These are phyloP conservation scores for Pachypeltis micranthus DNA, from an alignment of 1,140 invertebrate species.

Conservation along the genomic window DNA sequence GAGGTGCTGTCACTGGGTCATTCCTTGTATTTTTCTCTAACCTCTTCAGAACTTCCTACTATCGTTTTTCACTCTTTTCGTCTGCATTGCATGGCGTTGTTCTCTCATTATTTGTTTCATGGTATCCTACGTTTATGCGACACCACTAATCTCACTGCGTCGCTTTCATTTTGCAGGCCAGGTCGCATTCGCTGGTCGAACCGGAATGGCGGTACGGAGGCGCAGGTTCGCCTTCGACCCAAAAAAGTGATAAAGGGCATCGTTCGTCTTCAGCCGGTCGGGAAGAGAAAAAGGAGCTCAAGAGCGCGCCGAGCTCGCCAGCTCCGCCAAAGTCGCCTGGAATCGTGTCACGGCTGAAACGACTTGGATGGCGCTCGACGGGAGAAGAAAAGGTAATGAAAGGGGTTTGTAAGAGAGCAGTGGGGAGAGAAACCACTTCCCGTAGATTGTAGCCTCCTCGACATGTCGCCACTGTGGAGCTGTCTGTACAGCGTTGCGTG, in stretches of 20 bases:
- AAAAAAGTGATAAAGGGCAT: constrained; percentile 1
- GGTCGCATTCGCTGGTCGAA: constrained; percentile 7
- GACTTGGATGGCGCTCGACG: not conserved
- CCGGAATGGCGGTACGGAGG: constrained; percentile 8
- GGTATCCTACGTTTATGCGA: too few species aligned
- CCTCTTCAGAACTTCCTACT: too few species aligned
- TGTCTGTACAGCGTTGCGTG: too few species aligned
- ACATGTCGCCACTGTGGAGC: too few species aligned
- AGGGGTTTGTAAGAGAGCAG: too few species aligned
- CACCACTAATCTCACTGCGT: not conserved
- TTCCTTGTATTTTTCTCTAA: too few species aligned
- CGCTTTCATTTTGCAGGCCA: not conserved
- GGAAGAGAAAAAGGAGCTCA: not conserved
- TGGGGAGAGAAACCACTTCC: too few species aligned
- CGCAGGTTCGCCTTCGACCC: not conserved
- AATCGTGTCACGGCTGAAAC: not conserved
- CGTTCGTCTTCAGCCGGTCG: constrained; percentile 3
- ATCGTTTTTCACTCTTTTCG: too few species aligned
- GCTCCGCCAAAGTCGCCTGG: not conserved
- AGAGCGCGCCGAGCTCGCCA: constrained; percentile 1
- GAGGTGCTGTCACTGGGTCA: too few species aligned
- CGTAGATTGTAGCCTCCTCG: too few species aligned
- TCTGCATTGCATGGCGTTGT: too few species aligned
- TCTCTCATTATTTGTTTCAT: too few species aligned
- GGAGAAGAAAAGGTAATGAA: constrained; percentile 2